Conservation (phyloP, 2,113 vertebrate species). For the Aptenodytes patagonicus region DNA sequence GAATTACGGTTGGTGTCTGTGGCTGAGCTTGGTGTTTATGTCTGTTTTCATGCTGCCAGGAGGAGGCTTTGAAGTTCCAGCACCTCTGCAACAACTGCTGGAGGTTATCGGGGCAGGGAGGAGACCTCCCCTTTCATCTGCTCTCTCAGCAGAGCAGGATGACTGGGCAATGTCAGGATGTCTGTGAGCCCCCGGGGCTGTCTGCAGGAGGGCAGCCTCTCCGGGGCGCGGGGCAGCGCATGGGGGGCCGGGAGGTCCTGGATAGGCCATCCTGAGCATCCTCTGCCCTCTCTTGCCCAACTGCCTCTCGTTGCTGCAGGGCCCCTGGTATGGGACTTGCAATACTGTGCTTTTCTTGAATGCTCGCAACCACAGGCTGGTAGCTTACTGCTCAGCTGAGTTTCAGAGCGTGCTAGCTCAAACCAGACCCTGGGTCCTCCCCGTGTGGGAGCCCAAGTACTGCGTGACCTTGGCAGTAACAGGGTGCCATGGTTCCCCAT, state of each 20-base stretch:
- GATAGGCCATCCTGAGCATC: rapidly evolving
- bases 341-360: not conserved
- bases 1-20: rapidly evolving
- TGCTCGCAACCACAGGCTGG: rapidly evolving
- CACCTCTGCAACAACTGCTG: not conserved
- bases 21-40: not conserved
- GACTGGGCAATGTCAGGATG: not conserved
- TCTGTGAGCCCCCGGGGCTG: not conserved
- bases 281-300: not conserved
- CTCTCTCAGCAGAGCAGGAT: not conserved
- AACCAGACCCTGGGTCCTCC: not conserved
- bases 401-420: rapidly evolving
- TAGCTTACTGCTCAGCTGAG: not conserved
- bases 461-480: not conserved
- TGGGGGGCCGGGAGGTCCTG: not conserved
- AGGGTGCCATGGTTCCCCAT: not conserved
- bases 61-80: not conserved
- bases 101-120: not conserved
- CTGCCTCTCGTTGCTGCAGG: not conserved
- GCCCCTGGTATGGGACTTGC: too few species aligned
- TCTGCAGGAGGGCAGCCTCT: not conserved
- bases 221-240: rapidly evolving
- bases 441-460: not conserved
- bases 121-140: not conserved
- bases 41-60: not conserved